These are phyloP conservation scores for Athalia cordata DNA, from an alignment of 2,888 invertebrate species.

Conservation along the genomic window DNA sequence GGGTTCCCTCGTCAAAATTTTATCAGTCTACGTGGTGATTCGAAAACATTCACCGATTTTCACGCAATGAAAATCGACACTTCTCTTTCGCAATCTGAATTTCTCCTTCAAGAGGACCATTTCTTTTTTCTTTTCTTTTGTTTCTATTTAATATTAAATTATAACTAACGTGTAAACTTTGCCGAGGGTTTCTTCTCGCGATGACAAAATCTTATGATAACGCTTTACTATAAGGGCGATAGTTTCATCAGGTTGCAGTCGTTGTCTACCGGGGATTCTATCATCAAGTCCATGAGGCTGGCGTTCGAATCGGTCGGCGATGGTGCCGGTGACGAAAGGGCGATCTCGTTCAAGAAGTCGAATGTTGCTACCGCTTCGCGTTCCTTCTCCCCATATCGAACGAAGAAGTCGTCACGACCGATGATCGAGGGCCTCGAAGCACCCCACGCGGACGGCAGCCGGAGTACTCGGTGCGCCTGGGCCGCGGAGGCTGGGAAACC, in stretches of 20 bases:
- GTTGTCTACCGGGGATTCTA: constrained; percentile 55
- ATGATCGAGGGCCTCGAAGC: constrained; percentile 82
- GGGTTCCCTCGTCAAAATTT: no score
- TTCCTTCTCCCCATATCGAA: constrained; percentile 86
- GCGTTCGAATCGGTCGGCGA: constrained; percentile 54
- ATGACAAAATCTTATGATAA: not conserved
- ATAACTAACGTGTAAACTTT: not conserved
- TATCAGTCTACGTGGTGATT: no score
- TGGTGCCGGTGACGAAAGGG: constrained; percentile 60
- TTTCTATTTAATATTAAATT: no score
- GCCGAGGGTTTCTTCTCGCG: not conserved
- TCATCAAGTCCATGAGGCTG: constrained; percentile 54
- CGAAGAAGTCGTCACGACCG: constrained; percentile 85
- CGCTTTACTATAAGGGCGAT: constrained; percentile 60
- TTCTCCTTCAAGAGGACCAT: no score
- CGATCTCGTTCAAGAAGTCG: constrained; percentile 85
- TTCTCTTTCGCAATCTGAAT: no score
- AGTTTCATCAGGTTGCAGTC: constrained; percentile 61
- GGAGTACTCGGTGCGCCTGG: constrained; percentile 70
- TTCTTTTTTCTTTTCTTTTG: no score
- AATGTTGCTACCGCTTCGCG: constrained; percentile 86
- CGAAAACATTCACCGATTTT: no score
- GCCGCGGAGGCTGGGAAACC: constrained; percentile 70
- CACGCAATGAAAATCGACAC: no score
- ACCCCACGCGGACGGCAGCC: constrained; percentile 68